phyloP scores from a whole-genome alignment of 2,113 vertebrate genomes.

The Dinomys branickii region DNA sequence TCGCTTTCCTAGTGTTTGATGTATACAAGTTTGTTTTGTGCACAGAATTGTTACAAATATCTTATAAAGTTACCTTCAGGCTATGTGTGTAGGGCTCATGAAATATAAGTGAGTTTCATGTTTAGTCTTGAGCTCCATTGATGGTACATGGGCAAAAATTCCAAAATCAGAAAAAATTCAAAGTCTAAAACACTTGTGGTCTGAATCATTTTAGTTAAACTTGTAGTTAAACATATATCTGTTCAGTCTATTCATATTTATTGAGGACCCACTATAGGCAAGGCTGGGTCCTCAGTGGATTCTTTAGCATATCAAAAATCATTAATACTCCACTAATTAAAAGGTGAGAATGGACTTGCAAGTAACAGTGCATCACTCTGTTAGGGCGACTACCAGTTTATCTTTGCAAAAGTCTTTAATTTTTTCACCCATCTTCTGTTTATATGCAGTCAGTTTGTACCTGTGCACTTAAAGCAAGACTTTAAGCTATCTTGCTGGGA shows the following conservation, averaged over 20 bases:
- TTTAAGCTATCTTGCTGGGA: background rate
- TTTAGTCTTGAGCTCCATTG: background rate
- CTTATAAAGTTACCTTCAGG: background rate
- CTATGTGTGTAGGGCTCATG: background rate
- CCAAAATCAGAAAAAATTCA: background rate
- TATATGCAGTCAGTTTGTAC: background rate
- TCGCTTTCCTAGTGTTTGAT: background rate
- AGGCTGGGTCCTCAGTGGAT: background rate
- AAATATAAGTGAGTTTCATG: background rate
- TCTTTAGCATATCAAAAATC: background rate
- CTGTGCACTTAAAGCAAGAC: background rate
- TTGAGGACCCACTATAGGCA: background rate
- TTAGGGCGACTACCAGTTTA: background rate
- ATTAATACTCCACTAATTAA: background rate
- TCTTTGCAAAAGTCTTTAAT: background rate
- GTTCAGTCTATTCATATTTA: background rate
- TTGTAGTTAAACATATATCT: background rate
- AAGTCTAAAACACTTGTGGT: background rate
- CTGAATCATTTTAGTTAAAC: background rate
- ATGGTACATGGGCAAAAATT: background rate
- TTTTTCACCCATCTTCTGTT: background rate
- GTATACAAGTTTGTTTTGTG: background rate
- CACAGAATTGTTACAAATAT: background rate
- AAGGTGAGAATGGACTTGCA: background rate
- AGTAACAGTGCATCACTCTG: background rate